These are phyloP conservation scores for Glaucidium brasilianum DNA, from an alignment of 2,113 vertebrate species.

Conservation along the genomic window DNA sequence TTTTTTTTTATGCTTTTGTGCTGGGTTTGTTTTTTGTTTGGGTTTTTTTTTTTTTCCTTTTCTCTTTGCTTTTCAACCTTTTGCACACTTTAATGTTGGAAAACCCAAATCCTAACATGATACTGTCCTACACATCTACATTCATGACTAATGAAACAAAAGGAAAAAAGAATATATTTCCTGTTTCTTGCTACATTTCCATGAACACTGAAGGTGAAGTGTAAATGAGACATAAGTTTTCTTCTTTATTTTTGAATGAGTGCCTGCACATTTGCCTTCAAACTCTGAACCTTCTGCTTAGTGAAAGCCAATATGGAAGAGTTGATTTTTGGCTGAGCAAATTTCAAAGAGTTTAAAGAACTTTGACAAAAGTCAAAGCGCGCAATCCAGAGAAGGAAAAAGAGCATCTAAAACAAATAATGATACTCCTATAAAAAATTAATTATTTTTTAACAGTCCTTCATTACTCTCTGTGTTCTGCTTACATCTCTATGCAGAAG, in stretches of 20 bases:
- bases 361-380: not conserved
- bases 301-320: not conserved
- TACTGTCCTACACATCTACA: not conserved
- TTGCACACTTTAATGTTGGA: not conserved
- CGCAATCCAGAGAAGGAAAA: not conserved
- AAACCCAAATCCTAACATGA: not conserved
- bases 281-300: not conserved
- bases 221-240: not conserved
- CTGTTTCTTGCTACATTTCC: not conserved
- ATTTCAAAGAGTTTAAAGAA: not conserved
- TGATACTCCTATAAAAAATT: not conserved
- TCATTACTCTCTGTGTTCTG: not conserved
- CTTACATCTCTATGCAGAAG: not conserved
- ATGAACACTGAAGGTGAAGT: not conserved
- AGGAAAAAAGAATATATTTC: not conserved
- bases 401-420: not conserved
- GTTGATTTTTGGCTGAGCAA: not conserved
- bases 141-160: not conserved
- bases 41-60: accelerated
- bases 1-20: not conserved
- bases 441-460: not conserved
- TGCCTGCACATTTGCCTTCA: not conserved
- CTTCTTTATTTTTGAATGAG: not conserved
- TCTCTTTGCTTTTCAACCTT: not conserved
- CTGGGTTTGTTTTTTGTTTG: not conserved